Base-by-base conservation (phyloP, 1,140 invertebrate species). In the Lerema accius region DNA sequence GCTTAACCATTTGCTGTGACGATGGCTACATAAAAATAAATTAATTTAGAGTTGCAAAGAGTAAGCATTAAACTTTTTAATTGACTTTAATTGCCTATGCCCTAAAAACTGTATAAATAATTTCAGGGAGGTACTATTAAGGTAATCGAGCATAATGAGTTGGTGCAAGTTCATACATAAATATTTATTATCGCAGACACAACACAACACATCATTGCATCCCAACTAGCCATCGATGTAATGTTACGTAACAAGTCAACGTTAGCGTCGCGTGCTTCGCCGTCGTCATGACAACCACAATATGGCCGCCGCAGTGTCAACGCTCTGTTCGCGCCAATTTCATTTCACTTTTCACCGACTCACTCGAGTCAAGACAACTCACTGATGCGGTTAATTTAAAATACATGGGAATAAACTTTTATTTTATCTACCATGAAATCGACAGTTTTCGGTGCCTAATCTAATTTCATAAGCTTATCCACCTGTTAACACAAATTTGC, bases 341-440 rank as follows among this genome's bases (percentile, higher is more conserved):
- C 62, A 65, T 71, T 77, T 78, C 76, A 75, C 73, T 78, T 78
- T 76, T 65, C 65, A 69, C 55, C 58, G 53, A 28, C 43, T 45
- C 35, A 70, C 62, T 56, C 64, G 13, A 19, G 3, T 7, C 45
- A 42, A 35, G 55, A 56, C 45, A 39, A 40, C 28, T 35, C 28
- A 50, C 14, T 53, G 11, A 40, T 55, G 26, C 32, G 23, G 48
- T 9, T 59, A 42, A 66, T 59, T 39, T 63, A 51, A 61, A 68
- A 56, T 62, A 13, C 46, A 48, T 63, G 35, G 39, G 28, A 63
- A 64, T 5, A 53, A 59, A 63, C 61, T 4, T 61, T 61, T 58
- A n/a, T 58, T 13, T 9, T 68, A 11, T 60, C 16, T 46, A 14
- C 28, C 17, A 39, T 48, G 40, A 67, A 67, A 62, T 67, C 55